phyloP scores from a whole-genome alignment of 2,888 invertebrate species.

The Proisotoma minuta region DNA sequence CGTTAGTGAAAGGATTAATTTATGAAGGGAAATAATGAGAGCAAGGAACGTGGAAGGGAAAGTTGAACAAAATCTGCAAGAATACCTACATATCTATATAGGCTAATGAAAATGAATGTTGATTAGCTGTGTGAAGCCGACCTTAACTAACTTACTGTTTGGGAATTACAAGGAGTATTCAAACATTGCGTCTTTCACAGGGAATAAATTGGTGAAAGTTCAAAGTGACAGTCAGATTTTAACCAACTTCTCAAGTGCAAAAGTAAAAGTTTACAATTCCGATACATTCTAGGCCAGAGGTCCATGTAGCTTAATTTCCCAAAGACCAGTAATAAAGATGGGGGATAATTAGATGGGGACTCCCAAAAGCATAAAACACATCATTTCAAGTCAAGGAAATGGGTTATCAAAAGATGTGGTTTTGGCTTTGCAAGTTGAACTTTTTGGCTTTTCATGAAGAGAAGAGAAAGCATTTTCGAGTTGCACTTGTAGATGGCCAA shows the following conservation, averaged over 20 bases:
- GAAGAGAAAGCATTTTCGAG: background rate
- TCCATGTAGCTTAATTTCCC: no score
- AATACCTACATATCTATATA: background rate
- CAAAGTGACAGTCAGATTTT: background rate
- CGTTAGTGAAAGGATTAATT: conserved; percentile 20
- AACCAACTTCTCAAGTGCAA: background rate
- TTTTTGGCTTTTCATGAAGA: background rate
- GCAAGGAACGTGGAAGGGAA: no score
- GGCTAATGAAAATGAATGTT: conserved; percentile 18
- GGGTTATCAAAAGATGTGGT: conserved; percentile 6
- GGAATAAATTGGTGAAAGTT: background rate
- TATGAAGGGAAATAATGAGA: conserved; percentile 10
- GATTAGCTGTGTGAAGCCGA: background rate
- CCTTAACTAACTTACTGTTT: background rate
- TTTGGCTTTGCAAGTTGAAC: background rate
- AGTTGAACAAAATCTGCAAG: conserved; percentile 9
- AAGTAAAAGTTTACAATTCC: no score
- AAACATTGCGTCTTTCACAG: no score
- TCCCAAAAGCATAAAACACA: conserved; percentile 14
- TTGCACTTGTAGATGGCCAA: no score
- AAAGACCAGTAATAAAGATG: conserved; percentile 9
- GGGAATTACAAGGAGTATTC: no score
- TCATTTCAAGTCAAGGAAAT: conserved; percentile 8
- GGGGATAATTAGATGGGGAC: conserved; percentile 12
- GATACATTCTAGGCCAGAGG: no score